Evolutionary conservation across 1,140 invertebrate genomes (phyloP), one percentile per base, ranked within the genome.

Genomic region (Cyclina sinensis): DNA sequence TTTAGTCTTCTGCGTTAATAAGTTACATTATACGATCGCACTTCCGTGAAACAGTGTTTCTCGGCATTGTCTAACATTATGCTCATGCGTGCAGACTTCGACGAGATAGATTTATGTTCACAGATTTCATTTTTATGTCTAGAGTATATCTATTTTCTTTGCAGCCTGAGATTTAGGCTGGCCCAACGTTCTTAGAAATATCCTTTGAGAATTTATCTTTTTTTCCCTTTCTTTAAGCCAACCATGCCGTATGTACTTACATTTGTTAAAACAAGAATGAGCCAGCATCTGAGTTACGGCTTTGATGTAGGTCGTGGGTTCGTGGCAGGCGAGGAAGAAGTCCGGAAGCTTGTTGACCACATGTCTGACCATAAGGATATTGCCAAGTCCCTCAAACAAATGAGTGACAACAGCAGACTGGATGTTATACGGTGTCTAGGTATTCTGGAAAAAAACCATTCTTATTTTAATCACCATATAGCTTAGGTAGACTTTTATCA

Each of bases 251-350:
- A 85, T 21, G 59, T 95, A 9, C 79, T 95, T 21, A 83, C 84
- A 18, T 89, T 94, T 68, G 82, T 96, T 11, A 93, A 95, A 57
- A 84, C 89, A 2, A 73, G 89, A 35, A 93, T 95, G 70, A 93
- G 94, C 85, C 79, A 91, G 35, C 92, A 93, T 35, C 79, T 96
- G 9, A 94, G 93, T 80, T 93, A 94, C 43, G 95, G 94, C 16
- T 96, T 95, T 89, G 95, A 96, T 86, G 91, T 96, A 0, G 95
- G 94, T 2, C 94, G 96, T 94, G 96, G 96, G 18, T 97, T 96
- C 85, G 96, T 96, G 18, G 95, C 95, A 0, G 96, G 96, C 0
- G 96, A 96, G 54, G 96, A 96, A 89, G 96, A 97, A 91, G 96
- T 96, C 0, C 94, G 95, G 21, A 96, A 95, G 54, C 93, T 96